Base-by-base conservation (phyloP, 2,888 invertebrate genomes). In the Psococerastis gibbosa region DNA sequence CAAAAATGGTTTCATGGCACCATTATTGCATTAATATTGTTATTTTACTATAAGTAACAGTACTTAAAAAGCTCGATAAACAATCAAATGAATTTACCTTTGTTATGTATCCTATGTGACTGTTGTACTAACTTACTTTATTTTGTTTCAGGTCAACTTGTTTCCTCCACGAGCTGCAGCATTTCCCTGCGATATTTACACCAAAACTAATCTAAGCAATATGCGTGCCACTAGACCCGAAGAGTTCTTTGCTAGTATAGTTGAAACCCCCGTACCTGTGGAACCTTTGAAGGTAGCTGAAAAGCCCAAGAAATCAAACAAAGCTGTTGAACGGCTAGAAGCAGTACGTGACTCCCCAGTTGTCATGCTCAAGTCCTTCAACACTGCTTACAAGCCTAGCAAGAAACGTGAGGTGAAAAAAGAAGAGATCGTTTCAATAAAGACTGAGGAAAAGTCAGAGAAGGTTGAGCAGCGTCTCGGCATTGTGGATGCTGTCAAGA, bases 161-260 rank as follows among this genome's bases (percentile, higher is more conserved):
- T 27, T 27, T 11, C 27, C 27, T 9, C 27, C 27, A 11, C 27
- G 27, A 9, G 27, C 27, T 27, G 8, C 27, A 6, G 11, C 6
- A 15, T 38, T 5, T 13, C 38, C 17, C 38, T 20, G 38, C 20
- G 38, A 38, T 20, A n/a, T 38, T 5, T 38, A 5, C 18, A 38
- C 38, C 20, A 38, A 20, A 11, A 38, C 38, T 3, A 38, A 38
- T 20, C 13, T 38, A 20, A 38, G 20, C 9, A 15, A 38, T n/a
- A 38, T 38, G 38, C 17, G 22, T 6, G 17, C 38, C 13, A 38
- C 38, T 17, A 38, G 22, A 17, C 38, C 38, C 5, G 38, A 38
- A 38, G 38, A 38, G 20, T 38, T 38, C 22, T 38, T 38, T 22
- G 38, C 38, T 17, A 38, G 38, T 20, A 38, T 38, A 5, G 20